Evolutionary conservation across 2,113 vertebrate species (phyloP), one percentile per base, ranked within the genome.

Genomic region (Hydrochoerus hydrochaeris): DNA sequence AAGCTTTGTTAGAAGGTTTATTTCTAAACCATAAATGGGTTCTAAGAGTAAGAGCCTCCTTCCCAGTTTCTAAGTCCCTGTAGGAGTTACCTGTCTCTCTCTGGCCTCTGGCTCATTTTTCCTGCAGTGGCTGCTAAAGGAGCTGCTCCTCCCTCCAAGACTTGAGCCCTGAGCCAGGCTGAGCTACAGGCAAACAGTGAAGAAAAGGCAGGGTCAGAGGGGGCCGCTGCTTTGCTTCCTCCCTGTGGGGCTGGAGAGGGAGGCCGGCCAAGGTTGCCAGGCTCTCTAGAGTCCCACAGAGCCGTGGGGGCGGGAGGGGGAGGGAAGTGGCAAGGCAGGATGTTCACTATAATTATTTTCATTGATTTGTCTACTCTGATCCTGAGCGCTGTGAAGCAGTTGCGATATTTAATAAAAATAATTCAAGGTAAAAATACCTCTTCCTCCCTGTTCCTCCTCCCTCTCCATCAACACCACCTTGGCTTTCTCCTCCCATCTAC

Each of bases 341-440:
- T 97, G 97, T 95, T 97, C 88, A 35, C 96, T 98, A 83, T 97
- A 98, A 98, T 98, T 97, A 98, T 98, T 98, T 98, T 98, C 98
- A 98, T 98, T 97, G 98, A 98, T 98, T 97, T 97, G 97, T 98
- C 96, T 97, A 94, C 95, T 97, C 46, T 2, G 91, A 97, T 97
- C 97, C 95, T 97, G 96, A 98, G 96, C 60, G 96, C 97, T 91
- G 60, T 22, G 0, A 95, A 97, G 95, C 97, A 35, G 3, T 96
- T 95, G 97, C 98, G 97, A 97, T 97, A 97, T 98, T 97, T 98
- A 96, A 97, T 97, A 98, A 97, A 98, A 98, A 97, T 97, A 97
- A 98, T 98, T 97, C 93, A 95, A 97, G 94, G 97, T 97, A 98
- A 97, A 97, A 97, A 97, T 96, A 97, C 94, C 82, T 96, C 63